Percentiles rank a stretch among this genome's conserved stretches.
Evolutionary conservation across 1,140 invertebrate species (phyloP).

Genomic region (Fopius arisanus): DNA sequence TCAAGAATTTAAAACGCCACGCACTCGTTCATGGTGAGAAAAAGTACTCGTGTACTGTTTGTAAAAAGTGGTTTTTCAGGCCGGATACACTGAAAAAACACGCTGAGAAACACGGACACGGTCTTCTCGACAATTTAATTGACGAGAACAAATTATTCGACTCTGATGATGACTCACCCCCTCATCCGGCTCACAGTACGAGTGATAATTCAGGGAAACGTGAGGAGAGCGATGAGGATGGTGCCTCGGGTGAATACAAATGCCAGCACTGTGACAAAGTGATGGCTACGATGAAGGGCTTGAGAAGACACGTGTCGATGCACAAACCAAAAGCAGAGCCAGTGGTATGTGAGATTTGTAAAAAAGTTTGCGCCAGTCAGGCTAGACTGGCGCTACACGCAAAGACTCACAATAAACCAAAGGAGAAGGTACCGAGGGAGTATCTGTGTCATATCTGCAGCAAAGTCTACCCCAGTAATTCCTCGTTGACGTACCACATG

Average conservation of each 20-base stretch:
- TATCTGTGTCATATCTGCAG: slow-evolving; percentile 63
- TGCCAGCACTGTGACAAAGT: slow-evolving; percentile 41
- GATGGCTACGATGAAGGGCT: slow-evolving; percentile 57
- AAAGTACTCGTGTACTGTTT: slow-evolving; percentile 62
- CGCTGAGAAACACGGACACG: slow-evolving; percentile 42
- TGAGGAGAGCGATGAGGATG: slow-evolving; percentile 46
- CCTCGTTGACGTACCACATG: slow-evolving; percentile 63
- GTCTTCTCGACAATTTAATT: slow-evolving; percentile 36
- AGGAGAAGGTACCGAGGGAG: slow-evolving; percentile 60
- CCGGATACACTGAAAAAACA: slow-evolving; percentile 61
- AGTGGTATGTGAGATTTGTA: slow-evolving; percentile 59
- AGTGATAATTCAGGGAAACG: slow-evolving; percentile 42
- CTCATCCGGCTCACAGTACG: not conserved
- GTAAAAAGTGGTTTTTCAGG: slow-evolving; percentile 62
- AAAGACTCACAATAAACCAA: slow-evolving; percentile 60
- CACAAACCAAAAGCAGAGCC: slow-evolving; percentile 63
- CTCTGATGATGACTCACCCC: slow-evolving; percentile 36
- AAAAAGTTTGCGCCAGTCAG: slow-evolving; percentile 61
- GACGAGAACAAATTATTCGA: slow-evolving; percentile 40
- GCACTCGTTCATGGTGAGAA: slow-evolving; percentile 59
- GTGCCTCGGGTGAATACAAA: slow-evolving; percentile 27
- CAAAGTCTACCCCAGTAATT: slow-evolving; percentile 64
- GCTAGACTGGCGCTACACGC: slow-evolving; percentile 58
- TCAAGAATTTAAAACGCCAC: slow-evolving; percentile 60
- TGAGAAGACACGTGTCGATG: slow-evolving; percentile 59